These are phyloP conservation scores for Nematostella vectensis DNA, from an alignment of 92 coral and sea anemone species.

Conservation along the genomic window DNA sequence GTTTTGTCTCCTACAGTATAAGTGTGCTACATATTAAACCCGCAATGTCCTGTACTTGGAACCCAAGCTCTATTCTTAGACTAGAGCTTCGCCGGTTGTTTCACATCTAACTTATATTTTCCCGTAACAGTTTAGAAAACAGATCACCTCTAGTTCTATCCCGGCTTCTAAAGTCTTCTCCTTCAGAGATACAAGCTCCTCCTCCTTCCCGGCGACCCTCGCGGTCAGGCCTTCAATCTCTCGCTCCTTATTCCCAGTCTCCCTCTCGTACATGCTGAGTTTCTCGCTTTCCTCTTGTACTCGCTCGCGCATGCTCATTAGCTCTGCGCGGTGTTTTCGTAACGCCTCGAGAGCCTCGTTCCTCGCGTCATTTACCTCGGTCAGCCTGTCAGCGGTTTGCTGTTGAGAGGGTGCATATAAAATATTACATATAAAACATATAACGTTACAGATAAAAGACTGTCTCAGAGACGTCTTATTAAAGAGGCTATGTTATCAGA, in stretches of 20 bases:
- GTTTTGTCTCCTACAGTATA: no score
- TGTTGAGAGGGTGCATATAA: constrained; percentile 1
- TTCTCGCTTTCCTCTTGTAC: constrained; percentile 31
- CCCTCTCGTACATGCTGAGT: constrained; percentile 21
- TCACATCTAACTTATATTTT: no score
- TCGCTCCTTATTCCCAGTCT: constrained; percentile 20
- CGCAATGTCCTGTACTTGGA: no score
- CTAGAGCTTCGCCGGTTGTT: no score
- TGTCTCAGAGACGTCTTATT: no score
- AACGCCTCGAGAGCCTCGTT: constrained; percentile 52
- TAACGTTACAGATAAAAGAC: no score
- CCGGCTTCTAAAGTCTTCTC: constrained; percentile 1
- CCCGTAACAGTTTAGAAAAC: no score
- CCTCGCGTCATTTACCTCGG: constrained; percentile 50
- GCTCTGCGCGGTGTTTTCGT: constrained; percentile 61
- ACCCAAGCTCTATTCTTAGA: no score
- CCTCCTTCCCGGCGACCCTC: constrained; percentile 8
- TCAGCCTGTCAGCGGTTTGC: constrained; percentile 49
- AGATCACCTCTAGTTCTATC: constrained; percentile 1
- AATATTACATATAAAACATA: not conserved
- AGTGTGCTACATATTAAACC: no score
- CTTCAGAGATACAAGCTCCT: constrained; percentile 7
- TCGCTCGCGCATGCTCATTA: constrained; percentile 30
- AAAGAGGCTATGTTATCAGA: no score
- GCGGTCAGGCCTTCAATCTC: constrained; percentile 5